phyloP scores from a whole-genome alignment of 1,140 invertebrate species.

The Rhysida immarginata region DNA sequence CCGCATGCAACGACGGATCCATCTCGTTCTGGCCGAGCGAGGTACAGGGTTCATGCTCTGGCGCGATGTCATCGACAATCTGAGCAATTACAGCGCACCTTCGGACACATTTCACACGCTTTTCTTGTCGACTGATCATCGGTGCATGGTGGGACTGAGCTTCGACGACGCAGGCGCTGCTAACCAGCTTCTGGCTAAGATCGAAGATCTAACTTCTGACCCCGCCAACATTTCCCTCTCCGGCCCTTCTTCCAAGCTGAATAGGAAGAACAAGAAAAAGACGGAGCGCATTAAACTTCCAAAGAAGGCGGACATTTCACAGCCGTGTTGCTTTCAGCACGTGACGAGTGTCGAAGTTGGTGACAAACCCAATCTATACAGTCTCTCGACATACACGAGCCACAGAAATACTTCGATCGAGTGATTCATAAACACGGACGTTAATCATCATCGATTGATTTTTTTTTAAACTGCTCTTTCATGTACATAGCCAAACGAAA shows the following conservation, averaged over 20 bases:
- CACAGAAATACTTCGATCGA: too few species aligned
- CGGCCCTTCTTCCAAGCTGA: conserved; percentile 41
- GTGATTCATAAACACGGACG: too few species aligned
- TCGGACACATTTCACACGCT: conserved; percentile 65
- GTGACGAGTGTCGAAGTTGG: conserved; percentile 58
- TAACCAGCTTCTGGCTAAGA: conserved; percentile 46
- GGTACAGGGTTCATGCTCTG: conserved; percentile 73
- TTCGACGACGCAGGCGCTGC: conserved; percentile 62
- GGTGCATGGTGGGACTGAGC: conserved; percentile 46
- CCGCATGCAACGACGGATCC: conserved; percentile 50
- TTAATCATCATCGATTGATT: too few species aligned
- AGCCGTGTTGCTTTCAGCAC: conserved; percentile 74
- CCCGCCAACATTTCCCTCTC: conserved; percentile 65
- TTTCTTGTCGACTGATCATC: conserved; percentile 53
- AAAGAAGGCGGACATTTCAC: conserved; percentile 64
- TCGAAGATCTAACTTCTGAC: conserved; percentile 53
- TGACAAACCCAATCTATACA: conserved; percentile 48
- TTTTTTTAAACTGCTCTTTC: too few species aligned
- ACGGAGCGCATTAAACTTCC: conserved; percentile 36
- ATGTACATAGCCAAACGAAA: too few species aligned
- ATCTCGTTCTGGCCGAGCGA: conserved; percentile 60
- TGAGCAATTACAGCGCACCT: conserved; percentile 39
- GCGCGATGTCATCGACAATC: conserved; percentile 59
- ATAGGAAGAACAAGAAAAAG: conserved; percentile 35
- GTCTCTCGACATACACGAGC: conserved; percentile 35